phyloP scores from a whole-genome alignment of 2,888 invertebrate genomes.

The Spialia ferax region DNA sequence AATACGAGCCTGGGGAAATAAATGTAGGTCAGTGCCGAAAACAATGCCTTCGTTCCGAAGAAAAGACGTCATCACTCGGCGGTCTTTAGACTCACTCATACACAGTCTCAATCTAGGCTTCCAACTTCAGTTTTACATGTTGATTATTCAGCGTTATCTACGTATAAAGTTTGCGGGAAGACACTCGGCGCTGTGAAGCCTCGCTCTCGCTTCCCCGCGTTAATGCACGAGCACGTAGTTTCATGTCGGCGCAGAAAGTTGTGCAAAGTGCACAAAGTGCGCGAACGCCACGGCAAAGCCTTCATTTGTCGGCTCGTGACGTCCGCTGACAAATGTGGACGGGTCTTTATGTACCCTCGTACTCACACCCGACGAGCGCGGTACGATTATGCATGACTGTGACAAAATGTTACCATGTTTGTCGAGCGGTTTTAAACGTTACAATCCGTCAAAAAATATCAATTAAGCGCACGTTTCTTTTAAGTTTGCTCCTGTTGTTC shows the following conservation, averaged over 20 bases:
- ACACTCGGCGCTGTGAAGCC: conserved; percentile 74
- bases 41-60: conserved; percentile 36
- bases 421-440: conserved; percentile 51
- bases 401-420: conserved; percentile 68
- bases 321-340: conserved; percentile 85
- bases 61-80: conserved; percentile 29
- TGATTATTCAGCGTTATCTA: conserved; percentile 79
- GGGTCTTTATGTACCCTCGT: conserved; percentile 69
- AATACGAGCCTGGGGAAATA: conserved; percentile 32
- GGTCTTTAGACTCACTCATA: conserved; percentile 35
- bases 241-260: conserved; percentile 82
- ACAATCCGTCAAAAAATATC: conserved; percentile 51
- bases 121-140: conserved; percentile 65
- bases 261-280: conserved; percentile 84
- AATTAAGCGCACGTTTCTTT: conserved; percentile 37
- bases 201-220: conserved; percentile 73
- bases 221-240: conserved; percentile 85
- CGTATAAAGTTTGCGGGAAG: conserved; percentile 77
- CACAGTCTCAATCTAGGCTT: conserved; percentile 52
- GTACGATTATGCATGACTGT: conserved; percentile 73
- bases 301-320: conserved; percentile 86
- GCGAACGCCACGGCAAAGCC: conserved; percentile 82
- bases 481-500: conserved; percentile 2
- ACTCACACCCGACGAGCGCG: conserved; percentile 58
- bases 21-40: conserved; percentile 33